A percentile compares a stretch with the other conserved stretches of the same genome.
Evolutionary conservation across 2,888 invertebrate species (phyloP).

Genomic region (Trachelus troglodyta): DNA sequence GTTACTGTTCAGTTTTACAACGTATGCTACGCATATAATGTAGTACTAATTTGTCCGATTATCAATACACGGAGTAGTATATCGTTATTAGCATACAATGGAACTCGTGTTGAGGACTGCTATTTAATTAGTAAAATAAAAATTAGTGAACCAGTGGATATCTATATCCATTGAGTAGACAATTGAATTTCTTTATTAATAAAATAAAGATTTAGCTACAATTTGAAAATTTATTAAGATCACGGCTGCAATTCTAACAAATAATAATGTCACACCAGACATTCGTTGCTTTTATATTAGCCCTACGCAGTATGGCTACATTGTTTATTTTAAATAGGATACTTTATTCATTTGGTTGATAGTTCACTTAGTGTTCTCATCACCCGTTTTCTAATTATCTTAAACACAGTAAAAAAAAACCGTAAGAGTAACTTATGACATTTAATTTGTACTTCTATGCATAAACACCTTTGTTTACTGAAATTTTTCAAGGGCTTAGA

Average conservation of each 20-base stretch:
- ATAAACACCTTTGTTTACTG: background rate
- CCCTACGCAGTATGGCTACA: no score
- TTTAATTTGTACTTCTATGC: background rate
- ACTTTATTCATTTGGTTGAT: no score
- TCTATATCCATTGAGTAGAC: background rate
- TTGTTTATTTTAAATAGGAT: no score
- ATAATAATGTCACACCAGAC: background rate
- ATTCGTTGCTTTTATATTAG: background rate
- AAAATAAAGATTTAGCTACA: background rate
- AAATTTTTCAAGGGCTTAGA: background rate
- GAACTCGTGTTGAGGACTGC: background rate
- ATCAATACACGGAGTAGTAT: background rate
- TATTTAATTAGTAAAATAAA: background rate
- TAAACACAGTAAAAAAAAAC: background rate
- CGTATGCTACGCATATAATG: background rate
- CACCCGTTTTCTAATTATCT: background rate
- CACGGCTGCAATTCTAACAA: background rate
- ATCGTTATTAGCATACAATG: background rate
- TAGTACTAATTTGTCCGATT: background rate
- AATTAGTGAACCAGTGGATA: background rate
- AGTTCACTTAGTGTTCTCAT: background rate
- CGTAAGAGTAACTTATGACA: background rate
- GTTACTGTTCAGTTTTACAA: background rate
- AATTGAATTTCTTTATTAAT: background rate
- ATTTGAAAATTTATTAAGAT: background rate